These are phyloP conservation scores for Rhea americana DNA, from an alignment of 2,113 vertebrate genomes.

Conservation along the genomic window DNA sequence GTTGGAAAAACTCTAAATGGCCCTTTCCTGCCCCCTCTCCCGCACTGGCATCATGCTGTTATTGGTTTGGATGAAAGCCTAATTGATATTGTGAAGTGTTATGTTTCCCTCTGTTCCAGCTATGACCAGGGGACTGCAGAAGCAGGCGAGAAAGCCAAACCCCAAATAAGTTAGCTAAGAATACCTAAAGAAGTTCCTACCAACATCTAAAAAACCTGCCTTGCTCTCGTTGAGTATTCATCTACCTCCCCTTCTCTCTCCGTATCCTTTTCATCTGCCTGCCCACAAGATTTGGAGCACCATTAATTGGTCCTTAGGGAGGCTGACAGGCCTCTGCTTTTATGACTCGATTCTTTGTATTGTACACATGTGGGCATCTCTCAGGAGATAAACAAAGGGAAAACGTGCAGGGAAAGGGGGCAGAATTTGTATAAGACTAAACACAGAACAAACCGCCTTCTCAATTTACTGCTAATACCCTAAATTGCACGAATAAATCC, in stretches of 20 bases:
- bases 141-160: conserved; percentile 42
- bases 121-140: conserved; percentile 9
- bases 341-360: conserved; percentile 88
- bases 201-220: conserved; percentile 81
- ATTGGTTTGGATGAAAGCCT: conserved; percentile 55
- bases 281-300: conserved; percentile 89
- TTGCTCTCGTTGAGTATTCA: conserved; percentile 84
- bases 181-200: conserved; percentile 87
- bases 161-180: conserved; percentile 86
- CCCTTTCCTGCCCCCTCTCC: neutral
- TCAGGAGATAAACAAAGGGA: conserved; percentile 88
- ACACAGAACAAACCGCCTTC: conserved; percentile 59
- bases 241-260: conserved; percentile 70
- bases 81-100: conserved; percentile 68
- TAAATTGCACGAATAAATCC: conserved; percentile 71
- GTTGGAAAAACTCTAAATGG: conserved; percentile 51
- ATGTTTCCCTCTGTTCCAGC: conserved; percentile 39
- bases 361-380: conserved; percentile 88
- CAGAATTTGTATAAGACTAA: conserved; percentile 80
- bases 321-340: conserved; percentile 85
- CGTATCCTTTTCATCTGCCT: conserved; percentile 90
- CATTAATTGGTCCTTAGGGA: conserved; percentile 97
- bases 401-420: conserved; percentile 69
- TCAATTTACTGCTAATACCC: conserved; percentile 69
- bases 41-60: neutral